These are phyloP conservation scores for Macheiramphus alcinus DNA, from an alignment of 2,113 vertebrate genomes.

Conservation along the genomic window DNA sequence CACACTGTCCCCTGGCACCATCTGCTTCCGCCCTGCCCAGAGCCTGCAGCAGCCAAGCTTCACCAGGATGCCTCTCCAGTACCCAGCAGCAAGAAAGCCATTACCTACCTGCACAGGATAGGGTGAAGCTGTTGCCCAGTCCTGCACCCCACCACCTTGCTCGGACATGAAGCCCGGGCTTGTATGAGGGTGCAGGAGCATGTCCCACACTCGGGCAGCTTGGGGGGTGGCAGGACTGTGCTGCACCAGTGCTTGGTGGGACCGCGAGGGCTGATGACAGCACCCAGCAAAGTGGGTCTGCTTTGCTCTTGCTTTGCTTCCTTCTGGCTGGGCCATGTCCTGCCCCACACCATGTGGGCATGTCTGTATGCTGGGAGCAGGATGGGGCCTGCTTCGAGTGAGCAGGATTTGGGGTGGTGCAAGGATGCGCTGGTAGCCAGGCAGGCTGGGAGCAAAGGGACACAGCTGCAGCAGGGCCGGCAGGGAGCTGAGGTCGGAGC, in stretches of 20 bases:
- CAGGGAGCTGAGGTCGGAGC: neutral
- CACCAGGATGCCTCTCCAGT: accelerated
- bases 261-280: neutral
- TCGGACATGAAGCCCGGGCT: accelerated
- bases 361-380: neutral
- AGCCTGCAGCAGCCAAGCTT: neutral
- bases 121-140: neutral
- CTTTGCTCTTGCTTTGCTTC: neutral
- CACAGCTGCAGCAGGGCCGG: neutral
- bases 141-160: accelerated
- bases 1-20: neutral
- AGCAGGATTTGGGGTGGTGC: neutral
- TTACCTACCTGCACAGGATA: neutral
- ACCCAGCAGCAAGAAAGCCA: neutral
- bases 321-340: neutral
- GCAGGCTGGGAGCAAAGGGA: neutral
- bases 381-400: neutral
- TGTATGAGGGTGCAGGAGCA: neutral
- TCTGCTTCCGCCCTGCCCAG: neutral
- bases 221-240: neutral
- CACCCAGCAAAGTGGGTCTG: neutral
- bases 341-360: neutral
- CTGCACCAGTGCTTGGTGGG: neutral
- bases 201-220: accelerated
- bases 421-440: neutral